Evolutionary conservation across 2,113 vertebrate genomes (phyloP).

Genomic region (Propithecus coquereli): DNA sequence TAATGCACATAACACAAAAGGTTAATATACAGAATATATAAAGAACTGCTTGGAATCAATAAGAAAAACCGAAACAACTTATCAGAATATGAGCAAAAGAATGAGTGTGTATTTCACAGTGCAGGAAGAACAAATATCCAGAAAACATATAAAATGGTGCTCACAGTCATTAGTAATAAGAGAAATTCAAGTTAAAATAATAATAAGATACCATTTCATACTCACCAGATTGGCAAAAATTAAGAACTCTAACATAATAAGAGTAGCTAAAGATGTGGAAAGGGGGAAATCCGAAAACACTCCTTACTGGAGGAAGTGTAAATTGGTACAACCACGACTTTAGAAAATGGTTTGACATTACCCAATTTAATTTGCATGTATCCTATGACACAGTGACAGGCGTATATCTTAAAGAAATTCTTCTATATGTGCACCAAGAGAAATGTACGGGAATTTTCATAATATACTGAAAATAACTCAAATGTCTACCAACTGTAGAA

Average conservation of each 20-base stretch:
- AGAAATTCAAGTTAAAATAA: background rate
- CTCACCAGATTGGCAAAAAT: background rate
- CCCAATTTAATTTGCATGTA: background rate
- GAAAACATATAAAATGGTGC: background rate
- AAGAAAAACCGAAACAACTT: slow-evolving; percentile 33
- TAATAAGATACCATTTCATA: background rate
- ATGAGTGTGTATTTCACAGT: background rate
- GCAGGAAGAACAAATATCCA: background rate
- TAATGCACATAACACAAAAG: background rate
- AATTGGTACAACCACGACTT: background rate
- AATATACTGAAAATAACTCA: background rate
- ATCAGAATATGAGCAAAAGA: background rate
- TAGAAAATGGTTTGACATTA: background rate
- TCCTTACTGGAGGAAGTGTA: background rate
- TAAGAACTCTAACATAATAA: background rate
- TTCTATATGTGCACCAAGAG: background rate
- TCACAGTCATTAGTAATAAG: background rate
- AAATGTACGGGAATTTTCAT: background rate
- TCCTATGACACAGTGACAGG: background rate
- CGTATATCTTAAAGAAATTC: background rate
- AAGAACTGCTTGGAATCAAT: background rate
- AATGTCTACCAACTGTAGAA: background rate
- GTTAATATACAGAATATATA: background rate
- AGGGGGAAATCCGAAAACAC: background rate
- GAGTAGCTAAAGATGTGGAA: background rate